Base-by-base conservation (phyloP, 2,888 invertebrate genomes). In the Ypsolopha sequella region DNA sequence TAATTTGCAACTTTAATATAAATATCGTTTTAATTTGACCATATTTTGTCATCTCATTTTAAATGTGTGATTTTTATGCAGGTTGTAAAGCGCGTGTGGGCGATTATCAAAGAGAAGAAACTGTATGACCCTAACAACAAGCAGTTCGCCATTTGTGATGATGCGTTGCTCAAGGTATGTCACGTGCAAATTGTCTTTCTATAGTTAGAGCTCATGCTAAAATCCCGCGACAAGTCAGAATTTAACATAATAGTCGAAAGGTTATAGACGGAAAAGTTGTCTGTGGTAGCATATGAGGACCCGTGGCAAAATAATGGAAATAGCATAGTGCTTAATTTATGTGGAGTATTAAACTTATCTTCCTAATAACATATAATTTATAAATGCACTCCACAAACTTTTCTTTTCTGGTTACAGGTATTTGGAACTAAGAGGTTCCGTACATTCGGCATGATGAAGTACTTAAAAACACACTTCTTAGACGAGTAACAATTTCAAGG, bases 401-500 rank as follows among this genome's bases (percentile, higher is more conserved):
- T 39, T n/a, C 11, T 9, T 39, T 39, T 6, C 6, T 1, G 6
- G 1, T 39, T 39, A 39, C 39, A 49, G 33, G 49, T 49, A 33
- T 95, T 98, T 73, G 96, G 97, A 41, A 92, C 93, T 1, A 96
- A 96, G 73, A 91, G 96, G 65, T 96, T 98, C 89, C 92, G 95
- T 63, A 95, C 95, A 52, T 98, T 98, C 67, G 97, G 96, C 57
- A 98, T 98, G 98, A 95, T 98, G 93, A 98, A 98, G 77, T 95
- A 95, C 79, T 89, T 98, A 63, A 96, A 96, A 80, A 91, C 92
- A 57, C 98, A 97, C 85, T 97, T 97, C 79, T 84, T 82, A 36
- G 75, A 89, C 67, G 89, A 89, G 65, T 91, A 88, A 86, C 24
- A 24, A 24, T 2, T 24, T n/a, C n/a, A n/a, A 24, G 24, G 24